Evolutionary conservation across 2,797 vertebrate genomes (phyloP), one percentile per base, ranked within the genome.

Genomic region (Garrulus glandarius): DNA sequence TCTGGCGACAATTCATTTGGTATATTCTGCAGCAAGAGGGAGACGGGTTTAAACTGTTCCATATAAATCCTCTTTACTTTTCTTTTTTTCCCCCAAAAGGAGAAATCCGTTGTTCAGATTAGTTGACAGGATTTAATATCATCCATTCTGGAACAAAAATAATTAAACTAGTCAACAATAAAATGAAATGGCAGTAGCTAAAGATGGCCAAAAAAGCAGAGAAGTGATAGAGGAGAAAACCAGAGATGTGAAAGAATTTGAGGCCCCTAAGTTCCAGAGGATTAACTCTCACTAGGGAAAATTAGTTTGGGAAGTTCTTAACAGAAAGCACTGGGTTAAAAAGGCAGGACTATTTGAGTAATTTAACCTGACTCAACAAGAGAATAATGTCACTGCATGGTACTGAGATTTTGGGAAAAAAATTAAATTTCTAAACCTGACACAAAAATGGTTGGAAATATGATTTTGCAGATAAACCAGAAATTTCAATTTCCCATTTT

Each of bases 1-100:
- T 7, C 26, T 37, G 44, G 34, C 21, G 81, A 24, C 37, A 91
- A 47, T 56, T 92, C n/a, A 36, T 23, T 65, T 46, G 19, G 18
- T 56, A 4, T 3, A 11, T 24, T 88, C 11, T 3, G 16, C 46
- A 90, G 56, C 24, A 89, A 92, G 65, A 81, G 47, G n/a, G 60
- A 89, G 49, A 76, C 22, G 60, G 27, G n/a, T 83, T 84, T 76
- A 79, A 84, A 79, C 43, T 43, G 5, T 39, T 65, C 37, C 13
- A 55, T 26, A 14, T 43, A 67, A 85, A 72, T 32, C 5, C 13
- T 29, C 12, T 29, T 24, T 11, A 6, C 4, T n/a, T 30, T 18
- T 9, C 5, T 17, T 19, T 29, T 29, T 34, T 14, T 9, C 3
- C 27, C 4, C 0, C 5, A 11, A 47, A 60, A 61, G 12, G 6